Evolutionary conservation across 35 echinoderm and acorn worm species (phyloP).

Genomic region (Heliocidaris erythrogramma): DNA sequence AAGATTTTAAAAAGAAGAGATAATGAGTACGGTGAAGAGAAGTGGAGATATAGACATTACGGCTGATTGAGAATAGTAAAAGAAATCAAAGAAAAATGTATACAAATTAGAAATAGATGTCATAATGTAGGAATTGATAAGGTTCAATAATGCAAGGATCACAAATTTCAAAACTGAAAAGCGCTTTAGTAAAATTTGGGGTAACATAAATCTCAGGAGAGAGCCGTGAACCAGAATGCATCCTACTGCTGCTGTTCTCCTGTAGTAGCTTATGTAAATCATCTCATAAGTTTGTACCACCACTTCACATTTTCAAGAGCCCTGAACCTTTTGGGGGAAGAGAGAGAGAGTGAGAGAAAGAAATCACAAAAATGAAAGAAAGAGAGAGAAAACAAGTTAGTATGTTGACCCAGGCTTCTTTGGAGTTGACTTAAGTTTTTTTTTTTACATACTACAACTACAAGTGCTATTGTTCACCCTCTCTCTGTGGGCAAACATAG

Average conservation of each 20-base stretch:
- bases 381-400: background rate
- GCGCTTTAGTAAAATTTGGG: no score
- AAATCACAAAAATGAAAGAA: background rate
- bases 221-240: background rate
- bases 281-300: background rate
- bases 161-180: no score
- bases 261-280: background rate
- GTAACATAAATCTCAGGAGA: background rate
- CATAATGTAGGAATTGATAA: no score
- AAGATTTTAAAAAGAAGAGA: no score
- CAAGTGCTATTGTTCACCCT: background rate
- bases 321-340: no score
- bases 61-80: no score
- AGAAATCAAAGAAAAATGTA: no score
- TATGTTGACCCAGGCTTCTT: background rate
- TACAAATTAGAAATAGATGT: no score
- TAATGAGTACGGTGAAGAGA: no score
- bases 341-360: background rate
- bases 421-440: slow-evolving; percentile 4
- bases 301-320: background rate
- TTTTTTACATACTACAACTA: background rate
- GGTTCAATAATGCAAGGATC: no score
- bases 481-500: slow-evolving; percentile 29
- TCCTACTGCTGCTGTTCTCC: background rate
- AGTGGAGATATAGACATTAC: no score